Percentiles rank a stretch among this genome's conserved stretches.
Conservation (phyloP, 2,888 invertebrate species). For the Lepidocyrtoides sp. region DNA sequence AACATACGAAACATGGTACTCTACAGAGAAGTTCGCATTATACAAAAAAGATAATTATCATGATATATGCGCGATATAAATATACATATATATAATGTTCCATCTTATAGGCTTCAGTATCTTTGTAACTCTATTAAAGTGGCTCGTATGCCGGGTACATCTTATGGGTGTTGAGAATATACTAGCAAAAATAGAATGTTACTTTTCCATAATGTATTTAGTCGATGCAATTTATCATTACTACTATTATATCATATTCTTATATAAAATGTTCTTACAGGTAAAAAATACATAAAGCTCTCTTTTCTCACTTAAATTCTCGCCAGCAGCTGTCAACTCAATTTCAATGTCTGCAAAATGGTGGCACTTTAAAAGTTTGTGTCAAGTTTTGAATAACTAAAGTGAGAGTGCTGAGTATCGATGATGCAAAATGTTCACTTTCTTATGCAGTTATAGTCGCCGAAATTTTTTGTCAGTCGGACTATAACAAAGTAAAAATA, state of each 20-base stretch:
- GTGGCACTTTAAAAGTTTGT: background rate
- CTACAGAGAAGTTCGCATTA: conserved; percentile 18
- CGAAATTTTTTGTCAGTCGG: background rate
- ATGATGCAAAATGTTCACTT: conserved; percentile 49
- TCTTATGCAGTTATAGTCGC: background rate
- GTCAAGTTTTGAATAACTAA: background rate
- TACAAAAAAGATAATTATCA: background rate
- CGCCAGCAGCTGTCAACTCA: conserved; percentile 70
- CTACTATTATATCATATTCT: conserved; percentile 6
- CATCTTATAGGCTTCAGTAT: background rate
- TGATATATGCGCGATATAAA: background rate
- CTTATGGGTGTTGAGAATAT: conserved; percentile 4
- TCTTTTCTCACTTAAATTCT: conserved; percentile 63
- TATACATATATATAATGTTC: no score
- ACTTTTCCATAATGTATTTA: conserved; percentile 6
- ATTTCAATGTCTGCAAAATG: background rate
- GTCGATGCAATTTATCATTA: conserved; percentile 45
- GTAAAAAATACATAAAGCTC: conserved; percentile 46
- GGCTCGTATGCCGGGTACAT: background rate
- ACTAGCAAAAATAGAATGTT: background rate
- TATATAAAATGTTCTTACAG: conserved; percentile 6
- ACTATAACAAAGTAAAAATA: background rate
- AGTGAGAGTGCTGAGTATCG: conserved; percentile 25
- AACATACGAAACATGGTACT: conserved; percentile 44
- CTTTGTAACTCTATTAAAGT: background rate